Base-by-base conservation (phyloP, 2,113 vertebrate species). In the Paedocypris sp. region DNA sequence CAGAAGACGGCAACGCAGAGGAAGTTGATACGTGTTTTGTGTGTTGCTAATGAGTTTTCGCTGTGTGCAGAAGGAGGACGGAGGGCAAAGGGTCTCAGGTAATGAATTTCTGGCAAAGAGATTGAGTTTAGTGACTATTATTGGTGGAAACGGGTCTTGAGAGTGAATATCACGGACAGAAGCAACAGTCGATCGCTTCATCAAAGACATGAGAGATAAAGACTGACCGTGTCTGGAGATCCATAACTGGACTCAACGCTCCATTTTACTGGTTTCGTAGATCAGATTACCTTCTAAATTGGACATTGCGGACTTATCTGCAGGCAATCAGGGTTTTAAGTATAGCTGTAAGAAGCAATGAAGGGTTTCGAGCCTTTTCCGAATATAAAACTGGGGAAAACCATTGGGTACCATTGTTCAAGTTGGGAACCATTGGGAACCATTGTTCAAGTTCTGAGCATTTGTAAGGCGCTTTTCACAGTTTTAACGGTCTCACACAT, bases 91-190 rank as follows among this genome's bases (percentile, higher is more conserved):
- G 26, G 56, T 12, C 38, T 46, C 8, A 16, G 18, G 11, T 58
- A 50, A 57, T 50, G 28, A 33, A 51, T 43, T 4, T 11, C 23
- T 20, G 16, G 50, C 9, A 26, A 41, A 35, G 20, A 26, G 8
- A 62, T 47, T 23, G 11, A 28, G 36, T 66, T 53, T 18, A 10
- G 31, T 18, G 19, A 33, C 12, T 52, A 33, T 66, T 50, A 35
- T 51, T 47, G 33, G 9, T 33, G 18, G 15, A 32, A 32, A 32
- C 10, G 9, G 7, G 5, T 5, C 47, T 13, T 15, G 19, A 31
- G 28, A 31, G 13, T 16, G 6, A 16, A 4, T 32, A 11, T 20
- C 6, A 16, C 20, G 11, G n/a, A 20, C 16, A 32, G 48, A 50
- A 50, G 28, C 11, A 4, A 39, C 5, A 25, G n/a, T 4, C 1